Percentiles rank a stretch among this genome's conserved stretches.
These are phyloP conservation scores for Hypocryptadius cinnamomeus DNA, from an alignment of 2,113 vertebrate species.

Conservation along the genomic window DNA sequence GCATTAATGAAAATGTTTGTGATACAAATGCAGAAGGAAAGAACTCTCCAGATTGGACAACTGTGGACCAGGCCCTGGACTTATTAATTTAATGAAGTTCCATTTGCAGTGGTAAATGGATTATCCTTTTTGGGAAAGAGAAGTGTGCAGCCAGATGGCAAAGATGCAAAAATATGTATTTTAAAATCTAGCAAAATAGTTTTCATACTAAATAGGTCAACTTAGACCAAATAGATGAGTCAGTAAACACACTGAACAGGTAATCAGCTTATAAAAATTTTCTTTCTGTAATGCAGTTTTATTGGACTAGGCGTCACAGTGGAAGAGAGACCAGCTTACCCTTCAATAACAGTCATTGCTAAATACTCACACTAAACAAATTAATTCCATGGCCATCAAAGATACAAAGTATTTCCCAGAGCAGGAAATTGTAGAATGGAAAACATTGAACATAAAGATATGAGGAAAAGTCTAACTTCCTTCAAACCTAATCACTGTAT, in stretches of 20 bases:
- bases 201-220: background rate
- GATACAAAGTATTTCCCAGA: background rate
- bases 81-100: background rate
- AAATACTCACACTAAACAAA: background rate
- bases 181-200: background rate
- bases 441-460: background rate
- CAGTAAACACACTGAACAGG: background rate
- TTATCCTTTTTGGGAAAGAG: background rate
- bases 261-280: background rate
- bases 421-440: background rate
- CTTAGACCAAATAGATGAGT: background rate
- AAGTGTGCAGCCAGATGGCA: background rate
- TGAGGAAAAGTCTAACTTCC: background rate
- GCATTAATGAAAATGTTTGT: background rate
- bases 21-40: background rate
- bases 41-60: background rate
- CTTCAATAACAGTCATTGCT: background rate
- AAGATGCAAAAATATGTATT: background rate
- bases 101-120: background rate
- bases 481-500: background rate
- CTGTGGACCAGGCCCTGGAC: background rate
- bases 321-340: background rate
- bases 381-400: background rate
- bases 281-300: background rate
- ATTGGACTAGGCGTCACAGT: background rate